These are phyloP conservation scores for Scophthalmus maximus DNA, from an alignment of 2,113 vertebrate genomes.

Conservation along the genomic window DNA sequence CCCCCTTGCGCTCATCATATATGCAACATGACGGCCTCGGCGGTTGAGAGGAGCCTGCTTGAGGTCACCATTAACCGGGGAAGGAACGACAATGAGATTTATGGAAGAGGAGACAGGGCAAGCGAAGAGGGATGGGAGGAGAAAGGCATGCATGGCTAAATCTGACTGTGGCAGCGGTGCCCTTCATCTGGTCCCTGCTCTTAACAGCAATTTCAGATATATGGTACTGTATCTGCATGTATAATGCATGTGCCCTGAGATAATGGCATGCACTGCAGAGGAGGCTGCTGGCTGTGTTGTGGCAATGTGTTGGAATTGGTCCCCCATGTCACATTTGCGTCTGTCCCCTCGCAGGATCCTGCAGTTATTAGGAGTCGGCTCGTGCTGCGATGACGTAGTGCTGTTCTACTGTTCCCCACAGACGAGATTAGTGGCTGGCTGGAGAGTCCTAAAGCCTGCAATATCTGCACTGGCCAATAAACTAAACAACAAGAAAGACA, in stretches of 20 bases:
- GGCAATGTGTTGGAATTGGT: conserved; percentile 71
- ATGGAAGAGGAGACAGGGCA: conserved; percentile 58
- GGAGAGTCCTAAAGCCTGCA: conserved; percentile 66
- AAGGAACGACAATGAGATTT: conserved; percentile 73
- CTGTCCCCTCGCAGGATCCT: conserved; percentile 57
- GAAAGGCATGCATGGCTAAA: conserved; percentile 65
- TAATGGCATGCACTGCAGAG: conserved; percentile 69
- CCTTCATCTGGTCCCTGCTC: conserved; percentile 68
- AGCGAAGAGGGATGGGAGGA: conserved; percentile 48
- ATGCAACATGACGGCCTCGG: conserved; percentile 67
- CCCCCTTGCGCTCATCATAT: conserved; percentile 68
- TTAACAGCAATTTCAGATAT: conserved; percentile 71
- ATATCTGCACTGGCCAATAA: conserved; percentile 67
- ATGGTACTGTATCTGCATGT: conserved; percentile 73
- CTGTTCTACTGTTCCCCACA: conserved; percentile 66
- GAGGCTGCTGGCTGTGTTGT: conserved; percentile 68
- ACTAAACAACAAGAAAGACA: conserved; percentile 47
- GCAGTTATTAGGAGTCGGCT: conserved; percentile 68
- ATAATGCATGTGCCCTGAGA: conserved; percentile 72
- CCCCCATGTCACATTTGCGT: conserved; percentile 71
- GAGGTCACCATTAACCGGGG: conserved; percentile 72
- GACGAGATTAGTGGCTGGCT: conserved; percentile 66
- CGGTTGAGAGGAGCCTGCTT: conserved; percentile 63
- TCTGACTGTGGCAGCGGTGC: conserved; percentile 50
- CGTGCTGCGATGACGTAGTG: conserved; percentile 62